Conservation (phyloP, 2,113 vertebrate genomes). For the Charadrius vociferus region DNA sequence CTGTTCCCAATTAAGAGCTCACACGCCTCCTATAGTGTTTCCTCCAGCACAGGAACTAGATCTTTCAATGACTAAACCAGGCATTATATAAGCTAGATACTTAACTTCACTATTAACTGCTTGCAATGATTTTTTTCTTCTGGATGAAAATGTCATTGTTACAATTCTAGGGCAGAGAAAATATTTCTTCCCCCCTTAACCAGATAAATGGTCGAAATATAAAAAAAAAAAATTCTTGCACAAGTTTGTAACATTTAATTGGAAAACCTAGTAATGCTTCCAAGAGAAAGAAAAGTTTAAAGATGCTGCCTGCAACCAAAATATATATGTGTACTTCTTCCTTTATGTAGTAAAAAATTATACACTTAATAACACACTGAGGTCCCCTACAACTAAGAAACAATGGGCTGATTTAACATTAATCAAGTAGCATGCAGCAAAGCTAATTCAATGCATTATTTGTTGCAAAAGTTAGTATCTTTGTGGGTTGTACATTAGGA, state of each 20-base stretch:
- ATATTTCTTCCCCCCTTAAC: neutral
- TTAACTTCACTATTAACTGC: neutral
- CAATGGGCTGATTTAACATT: neutral
- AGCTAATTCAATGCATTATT: neutral
- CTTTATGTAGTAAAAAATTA: neutral
- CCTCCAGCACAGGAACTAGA: neutral
- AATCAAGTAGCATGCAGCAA: constrained; percentile 19
- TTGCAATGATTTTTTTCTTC: neutral
- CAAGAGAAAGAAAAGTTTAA: neutral
- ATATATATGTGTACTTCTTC: neutral
- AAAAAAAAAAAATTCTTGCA: neutral
- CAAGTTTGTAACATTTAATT: neutral
- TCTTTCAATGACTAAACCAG: neutral
- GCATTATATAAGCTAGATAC: neutral
- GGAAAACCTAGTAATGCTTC: neutral
- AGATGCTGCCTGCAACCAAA: neutral
- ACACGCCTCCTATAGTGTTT: neutral
- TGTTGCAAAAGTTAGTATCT: constrained; percentile 24
- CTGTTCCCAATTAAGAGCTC: neutral
- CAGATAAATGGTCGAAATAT: neutral
- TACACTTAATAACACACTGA: neutral
- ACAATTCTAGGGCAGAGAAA: neutral
- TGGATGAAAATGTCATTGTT: neutral
- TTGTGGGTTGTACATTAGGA: neutral
- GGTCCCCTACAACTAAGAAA: neutral